Evolutionary conservation across 2,888 invertebrate species (phyloP).

Genomic region (Tipula unca): DNA sequence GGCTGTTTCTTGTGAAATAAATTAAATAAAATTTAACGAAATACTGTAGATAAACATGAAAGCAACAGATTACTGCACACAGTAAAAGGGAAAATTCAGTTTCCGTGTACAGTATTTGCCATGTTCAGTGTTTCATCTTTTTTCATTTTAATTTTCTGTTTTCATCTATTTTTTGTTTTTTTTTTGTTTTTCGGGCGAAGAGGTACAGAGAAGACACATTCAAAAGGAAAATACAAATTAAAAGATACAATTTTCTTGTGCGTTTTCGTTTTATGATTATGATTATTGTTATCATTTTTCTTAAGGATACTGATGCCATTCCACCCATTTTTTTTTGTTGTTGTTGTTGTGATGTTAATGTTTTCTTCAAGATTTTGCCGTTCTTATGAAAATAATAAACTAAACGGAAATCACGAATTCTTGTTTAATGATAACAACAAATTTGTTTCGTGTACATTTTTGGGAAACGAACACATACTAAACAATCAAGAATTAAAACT

Average conservation of each 20-base stretch:
- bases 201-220: not conserved
- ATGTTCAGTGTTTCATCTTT: not conserved
- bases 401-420: not conserved
- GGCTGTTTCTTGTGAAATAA: not conserved
- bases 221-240: constrained; percentile 14
- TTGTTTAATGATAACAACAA: not conserved
- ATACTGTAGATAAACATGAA: constrained; percentile 14
- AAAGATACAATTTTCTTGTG: not conserved
- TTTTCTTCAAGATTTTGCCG: not conserved
- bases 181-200: not conserved
- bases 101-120: not conserved
- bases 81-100: not conserved
- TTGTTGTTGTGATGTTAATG: not conserved
- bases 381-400: not conserved
- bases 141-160: not conserved
- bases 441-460: not conserved
- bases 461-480: not conserved
- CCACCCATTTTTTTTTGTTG: not conserved
- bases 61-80: not conserved
- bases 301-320: not conserved
- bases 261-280: not conserved
- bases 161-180: not conserved
- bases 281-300: not conserved
- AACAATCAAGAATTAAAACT: not conserved
- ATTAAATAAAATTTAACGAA: not conserved